A percentile compares a stretch with the other conserved stretches of the same genome.
These are phyloP conservation scores for Stegophylla sp. DNA, from an alignment of 2,888 invertebrate species.

Conservation along the genomic window DNA sequence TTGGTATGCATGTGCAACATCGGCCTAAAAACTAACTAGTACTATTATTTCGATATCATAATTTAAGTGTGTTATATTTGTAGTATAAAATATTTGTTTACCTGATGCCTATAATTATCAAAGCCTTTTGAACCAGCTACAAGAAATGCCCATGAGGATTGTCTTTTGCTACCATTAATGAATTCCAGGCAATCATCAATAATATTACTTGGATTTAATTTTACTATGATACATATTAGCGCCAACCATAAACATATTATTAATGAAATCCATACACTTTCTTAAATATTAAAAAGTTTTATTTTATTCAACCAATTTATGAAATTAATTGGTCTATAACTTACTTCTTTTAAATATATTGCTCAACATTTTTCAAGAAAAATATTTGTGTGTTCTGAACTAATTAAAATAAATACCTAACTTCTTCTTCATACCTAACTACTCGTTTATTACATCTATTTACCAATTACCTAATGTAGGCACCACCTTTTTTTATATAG, in stretches of 20 bases:
- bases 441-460: too few relatives aligned
- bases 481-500: too few relatives aligned
- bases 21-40: slow-evolving; percentile 56
- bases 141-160: slow-evolving; percentile 68
- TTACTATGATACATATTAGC: neutral
- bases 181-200: slow-evolving; percentile 6
- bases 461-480: too few relatives aligned
- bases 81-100: slow-evolving; percentile 62
- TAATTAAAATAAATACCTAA: neutral
- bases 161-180: neutral
- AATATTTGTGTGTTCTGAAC: neutral
- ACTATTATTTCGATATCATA: too few relatives aligned
- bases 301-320: neutral
- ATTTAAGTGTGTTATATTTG: neutral
- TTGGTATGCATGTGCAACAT: slow-evolving; percentile 56
- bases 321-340: neutral
- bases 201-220: slow-evolving; percentile 6
- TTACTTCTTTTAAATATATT: neutral
- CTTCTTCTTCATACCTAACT: neutral
- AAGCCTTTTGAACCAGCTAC: slow-evolving; percentile 70
- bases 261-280: neutral
- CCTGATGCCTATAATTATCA: slow-evolving; percentile 71
- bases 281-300: neutral
- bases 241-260: neutral
- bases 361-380: neutral